Evolutionary conservation across 2,113 vertebrate species (phyloP), one percentile per base, ranked within the genome.

Genomic region (Brachirus orientalis): DNA sequence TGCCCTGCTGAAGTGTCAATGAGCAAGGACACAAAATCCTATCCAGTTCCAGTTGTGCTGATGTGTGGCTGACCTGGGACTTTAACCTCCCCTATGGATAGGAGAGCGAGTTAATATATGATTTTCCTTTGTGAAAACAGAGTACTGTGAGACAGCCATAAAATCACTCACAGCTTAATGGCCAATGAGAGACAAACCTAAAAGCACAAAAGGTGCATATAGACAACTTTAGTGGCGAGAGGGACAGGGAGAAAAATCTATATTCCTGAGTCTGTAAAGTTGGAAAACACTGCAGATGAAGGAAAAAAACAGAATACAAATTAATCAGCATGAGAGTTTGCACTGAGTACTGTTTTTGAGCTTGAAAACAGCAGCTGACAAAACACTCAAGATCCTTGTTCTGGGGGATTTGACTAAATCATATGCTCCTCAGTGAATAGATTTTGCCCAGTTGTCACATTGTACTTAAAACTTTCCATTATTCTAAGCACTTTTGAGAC

Each of bases 111-210:
- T 60, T 87, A 83, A 87, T 83, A 83, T 85, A 88, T 70, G 72
- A 77, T 81, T 79, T 73, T 64, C 40, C 50, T 75, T 84, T 76
- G 55, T 46, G 56, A 75, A 80, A 83, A 79, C 63, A 81, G 50
- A 73, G 65, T 8, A 38, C 56, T 36, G 54, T 69, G 68, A 67
- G 67, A 80, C 65, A 72, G 63, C 51, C 67, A 70, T 83, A 80
- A 88, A 88, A 81, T 81, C 66, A 66, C 63, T 77, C 64, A 61
- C 64, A 67, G 53, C 74, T 77, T 83, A 80, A 86, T 47, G 79
- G 75, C 62, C 69, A 72, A 45, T 79, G 38, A 69, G 83, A 83
- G 77, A 69, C 66, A 14, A 69, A 70, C 51, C 40, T 75, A 48
- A 53, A 73, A 13, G 44, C 63, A 63, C 59, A 54, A 44, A 73